Evolutionary conservation across 2,888 invertebrate species (phyloP), one percentile per base, ranked within the genome.

Genomic region (Acrobasis suavella): DNA sequence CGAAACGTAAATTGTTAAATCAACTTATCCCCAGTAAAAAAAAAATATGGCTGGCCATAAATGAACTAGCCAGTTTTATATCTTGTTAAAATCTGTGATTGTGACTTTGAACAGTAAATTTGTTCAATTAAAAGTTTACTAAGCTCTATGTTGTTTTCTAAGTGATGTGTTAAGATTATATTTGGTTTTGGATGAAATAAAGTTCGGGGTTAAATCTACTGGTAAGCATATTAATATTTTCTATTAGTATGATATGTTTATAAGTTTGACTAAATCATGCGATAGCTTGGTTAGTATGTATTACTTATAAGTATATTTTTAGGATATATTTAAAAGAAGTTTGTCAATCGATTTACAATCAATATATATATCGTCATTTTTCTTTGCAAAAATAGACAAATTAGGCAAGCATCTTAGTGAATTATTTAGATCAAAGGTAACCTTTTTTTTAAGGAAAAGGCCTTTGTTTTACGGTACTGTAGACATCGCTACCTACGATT

Each of bases 181-280:
- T 60, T 22, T 67, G 62, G 67, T 69, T 68, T 73, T 74, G 80
- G 80, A 81, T 80, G 67, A 74, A 72, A 74, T 70, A 67, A 71
- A 70, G 66, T 65, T 63, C 12, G 10, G 22, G 58, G 65, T 62
- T 63, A 61, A 67, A 67, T 68, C 69, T 58, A 64, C 69, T 42
- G 78, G 80, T 81, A 77, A 80, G 80, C 12, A 62, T 46, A 14
- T 46, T 22, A 49, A 22, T 17, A 38, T 50, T 52, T n/a, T 50
- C 0, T 16, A 9, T 16, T 50, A 50, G 15, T 17, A 32, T 7
- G 32, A 22, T 32, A 32, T 6, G 32, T 32, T 32, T 32, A 32
- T 32, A 7, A 32, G 22, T 22, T 3, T 22, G 3, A 22, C 3
- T 22, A 3, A 22, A 3, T 22, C 22, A 22, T 22, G 7, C 32